These are phyloP conservation scores for Chrysemys picta DNA, from an alignment of 2,113 vertebrate genomes.

Conservation along the genomic window DNA sequence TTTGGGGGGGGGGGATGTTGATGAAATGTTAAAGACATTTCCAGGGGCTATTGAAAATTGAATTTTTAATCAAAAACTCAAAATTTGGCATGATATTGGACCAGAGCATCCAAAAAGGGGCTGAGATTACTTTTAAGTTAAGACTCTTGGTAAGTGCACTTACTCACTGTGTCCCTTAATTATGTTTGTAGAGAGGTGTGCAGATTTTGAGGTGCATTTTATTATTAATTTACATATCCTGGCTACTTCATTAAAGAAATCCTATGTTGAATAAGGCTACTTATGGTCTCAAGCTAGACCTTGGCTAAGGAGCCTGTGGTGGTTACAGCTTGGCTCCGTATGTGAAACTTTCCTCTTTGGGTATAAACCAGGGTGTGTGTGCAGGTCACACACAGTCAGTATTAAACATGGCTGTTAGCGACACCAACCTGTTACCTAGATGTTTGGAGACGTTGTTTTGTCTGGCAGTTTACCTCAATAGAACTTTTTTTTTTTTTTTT, in stretches of 20 bases:
- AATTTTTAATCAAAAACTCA: not conserved
- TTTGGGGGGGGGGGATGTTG: not conserved
- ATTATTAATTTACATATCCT: slow-evolving; percentile 68
- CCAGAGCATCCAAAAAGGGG: not conserved
- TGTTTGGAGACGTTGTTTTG: not conserved
- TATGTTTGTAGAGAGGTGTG: slow-evolving; percentile 57
- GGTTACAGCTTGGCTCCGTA: not conserved
- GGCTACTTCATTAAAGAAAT: slow-evolving; percentile 67
- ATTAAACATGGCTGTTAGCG: not conserved
- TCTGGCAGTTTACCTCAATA: not conserved
- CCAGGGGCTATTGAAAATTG: not conserved
- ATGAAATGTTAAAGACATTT: not conserved
- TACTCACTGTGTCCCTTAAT: slow-evolving; percentile 24
- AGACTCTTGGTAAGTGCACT: slow-evolving; percentile 27
- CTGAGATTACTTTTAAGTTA: slow-evolving; percentile 10
- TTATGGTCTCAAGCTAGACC: slow-evolving; percentile 40
- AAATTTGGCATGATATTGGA: slow-evolving; percentile 12
- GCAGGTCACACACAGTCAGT: rapidly evolving
- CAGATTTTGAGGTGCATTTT: slow-evolving; percentile 45
- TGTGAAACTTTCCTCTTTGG: slow-evolving; percentile 28
- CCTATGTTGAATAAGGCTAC: slow-evolving; percentile 41
- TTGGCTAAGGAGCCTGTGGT: slow-evolving; percentile 34
- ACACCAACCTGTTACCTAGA: rapidly evolving
- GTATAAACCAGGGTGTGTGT: not conserved
- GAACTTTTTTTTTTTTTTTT: too few relatives aligned